phyloP scores from a whole-genome alignment of 2,888 invertebrate species.

The Esperia sulphurella region DNA sequence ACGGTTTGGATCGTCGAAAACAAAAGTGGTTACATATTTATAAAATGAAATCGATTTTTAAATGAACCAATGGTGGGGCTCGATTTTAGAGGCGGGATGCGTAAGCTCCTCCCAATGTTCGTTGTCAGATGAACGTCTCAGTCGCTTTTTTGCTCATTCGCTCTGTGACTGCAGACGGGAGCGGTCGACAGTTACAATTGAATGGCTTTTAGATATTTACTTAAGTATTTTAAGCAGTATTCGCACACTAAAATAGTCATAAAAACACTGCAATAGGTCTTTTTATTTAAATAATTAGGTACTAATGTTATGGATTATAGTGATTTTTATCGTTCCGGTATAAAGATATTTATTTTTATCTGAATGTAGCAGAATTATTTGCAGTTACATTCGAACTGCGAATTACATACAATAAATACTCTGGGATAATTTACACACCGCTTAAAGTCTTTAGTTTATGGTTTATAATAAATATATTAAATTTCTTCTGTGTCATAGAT shows the following conservation, averaged over 20 bases:
- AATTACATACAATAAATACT: too few relatives aligned
- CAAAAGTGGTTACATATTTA: constrained; percentile 77
- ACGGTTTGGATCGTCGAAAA: constrained; percentile 33
- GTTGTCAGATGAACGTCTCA: constrained; percentile 66
- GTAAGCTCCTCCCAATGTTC: constrained; percentile 58
- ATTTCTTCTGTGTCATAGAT: too few relatives aligned
- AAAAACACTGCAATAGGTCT: background rate
- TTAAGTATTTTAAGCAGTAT: background rate
- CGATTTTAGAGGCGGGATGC: constrained; percentile 59
- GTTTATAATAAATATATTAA: too few relatives aligned
- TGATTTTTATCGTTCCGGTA: too few relatives aligned
- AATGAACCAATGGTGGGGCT: constrained; percentile 69
- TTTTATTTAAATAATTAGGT: too few relatives aligned
- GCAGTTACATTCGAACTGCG: too few relatives aligned
- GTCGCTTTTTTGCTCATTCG: constrained; percentile 67
- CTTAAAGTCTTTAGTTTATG: too few relatives aligned
- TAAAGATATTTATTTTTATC: too few relatives aligned
- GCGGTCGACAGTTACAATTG: constrained; percentile 23
- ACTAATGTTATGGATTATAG: too few relatives aligned
- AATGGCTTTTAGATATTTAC: constrained; percentile 4
- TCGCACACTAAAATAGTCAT: background rate
- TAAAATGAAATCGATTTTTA: constrained; percentile 79
- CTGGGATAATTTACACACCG: too few relatives aligned
- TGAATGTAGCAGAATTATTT: too few relatives aligned
- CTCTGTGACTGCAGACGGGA: constrained; percentile 49